Conservation (phyloP, 2,113 vertebrate species). For the Cyprinodon brontotheroides region DNA sequence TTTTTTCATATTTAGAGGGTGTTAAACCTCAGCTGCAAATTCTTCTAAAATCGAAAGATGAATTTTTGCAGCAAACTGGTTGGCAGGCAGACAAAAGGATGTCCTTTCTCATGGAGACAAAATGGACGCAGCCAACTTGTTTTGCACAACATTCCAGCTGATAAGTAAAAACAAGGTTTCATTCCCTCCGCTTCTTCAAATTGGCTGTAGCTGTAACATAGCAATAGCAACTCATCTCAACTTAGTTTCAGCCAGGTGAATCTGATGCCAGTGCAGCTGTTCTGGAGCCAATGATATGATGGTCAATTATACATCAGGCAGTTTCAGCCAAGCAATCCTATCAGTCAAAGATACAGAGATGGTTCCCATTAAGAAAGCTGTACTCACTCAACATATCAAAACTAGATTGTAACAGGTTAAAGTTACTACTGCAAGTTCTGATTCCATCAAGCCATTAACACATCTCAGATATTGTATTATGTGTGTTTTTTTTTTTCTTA, state of each 20-base stretch:
- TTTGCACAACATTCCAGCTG: slow-evolving; percentile 58
- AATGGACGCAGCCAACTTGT: slow-evolving; percentile 52
- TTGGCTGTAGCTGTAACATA: slow-evolving; percentile 43
- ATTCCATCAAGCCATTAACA: not conserved
- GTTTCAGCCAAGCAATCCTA: slow-evolving; percentile 24
- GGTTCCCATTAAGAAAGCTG: not conserved
- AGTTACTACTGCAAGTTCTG: not conserved
- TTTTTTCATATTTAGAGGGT: not conserved
- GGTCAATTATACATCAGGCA: slow-evolving; percentile 50
- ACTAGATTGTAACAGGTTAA: not conserved
- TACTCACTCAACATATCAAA: not conserved
- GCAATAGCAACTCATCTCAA: slow-evolving; percentile 34
- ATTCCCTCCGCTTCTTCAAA: slow-evolving; percentile 17
- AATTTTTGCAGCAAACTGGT: slow-evolving; percentile 24
- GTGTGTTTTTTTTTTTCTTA: not conserved
- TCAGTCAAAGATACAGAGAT: slow-evolving; percentile 31
- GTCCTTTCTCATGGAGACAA: slow-evolving; percentile 32
- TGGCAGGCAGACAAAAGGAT: slow-evolving; percentile 38
- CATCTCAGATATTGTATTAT: not conserved
- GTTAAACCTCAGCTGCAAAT: slow-evolving; percentile 1
- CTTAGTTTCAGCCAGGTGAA: slow-evolving; percentile 40
- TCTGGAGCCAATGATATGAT: slow-evolving; percentile 26
- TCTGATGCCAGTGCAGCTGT: slow-evolving; percentile 46
- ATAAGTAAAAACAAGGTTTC: slow-evolving; percentile 59
- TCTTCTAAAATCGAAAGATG: slow-evolving; percentile 27